Evolutionary conservation across 2,888 invertebrate genomes (phyloP).

Genomic region (Liodrosophila aerea): DNA sequence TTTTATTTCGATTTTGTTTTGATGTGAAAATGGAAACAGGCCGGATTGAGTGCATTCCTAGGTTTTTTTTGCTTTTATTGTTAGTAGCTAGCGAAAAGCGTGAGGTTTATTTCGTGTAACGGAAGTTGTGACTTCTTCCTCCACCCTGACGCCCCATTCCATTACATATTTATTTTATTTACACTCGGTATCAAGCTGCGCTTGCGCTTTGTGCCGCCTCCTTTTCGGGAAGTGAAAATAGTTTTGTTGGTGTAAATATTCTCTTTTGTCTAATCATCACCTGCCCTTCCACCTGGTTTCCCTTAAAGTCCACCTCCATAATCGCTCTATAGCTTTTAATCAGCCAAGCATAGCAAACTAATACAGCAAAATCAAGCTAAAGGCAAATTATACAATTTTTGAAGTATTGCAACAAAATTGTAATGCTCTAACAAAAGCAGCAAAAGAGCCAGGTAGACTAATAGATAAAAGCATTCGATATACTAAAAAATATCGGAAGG

Average conservation of each 20-base stretch:
- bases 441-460: neutral
- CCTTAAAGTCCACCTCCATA: neutral
- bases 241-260: constrained; percentile 32
- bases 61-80: neutral
- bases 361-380: constrained; percentile 38
- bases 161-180: constrained; percentile 24
- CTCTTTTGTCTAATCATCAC: constrained; percentile 20
- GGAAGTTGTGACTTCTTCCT: neutral
- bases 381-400: constrained; percentile 7
- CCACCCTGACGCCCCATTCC: neutral
- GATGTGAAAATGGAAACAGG: too few relatives aligned
- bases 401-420: constrained; percentile 14
- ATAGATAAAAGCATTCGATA: constrained; percentile 24
- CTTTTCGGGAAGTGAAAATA: constrained; percentile 18
- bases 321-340: constrained; percentile 43
- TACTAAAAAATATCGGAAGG: too few relatives aligned
- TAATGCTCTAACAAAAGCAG: constrained; percentile 29
- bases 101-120: too few relatives aligned
- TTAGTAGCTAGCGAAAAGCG: neutral
- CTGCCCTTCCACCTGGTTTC: neutral
- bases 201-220: constrained; percentile 26
- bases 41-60: too few relatives aligned
- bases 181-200: constrained; percentile 42
- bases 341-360: constrained; percentile 59
- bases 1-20: neutral